phyloP scores from a whole-genome alignment of 2,113 vertebrate genomes.

The Gila orcuttii region DNA sequence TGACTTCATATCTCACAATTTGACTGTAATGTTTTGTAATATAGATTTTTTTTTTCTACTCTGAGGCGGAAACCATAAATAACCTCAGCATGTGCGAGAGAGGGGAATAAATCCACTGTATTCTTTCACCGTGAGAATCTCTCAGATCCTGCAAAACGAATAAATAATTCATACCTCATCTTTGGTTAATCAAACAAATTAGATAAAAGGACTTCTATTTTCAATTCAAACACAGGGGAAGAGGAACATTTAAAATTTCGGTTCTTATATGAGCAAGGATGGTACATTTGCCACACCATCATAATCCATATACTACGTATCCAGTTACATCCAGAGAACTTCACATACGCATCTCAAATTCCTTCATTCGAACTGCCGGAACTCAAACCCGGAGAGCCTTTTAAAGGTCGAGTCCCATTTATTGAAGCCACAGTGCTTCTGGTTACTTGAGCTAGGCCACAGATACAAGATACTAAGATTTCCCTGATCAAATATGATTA shows the following conservation, averaged over 20 bases:
- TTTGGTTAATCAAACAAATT: slow-evolving; percentile 59
- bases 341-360: slow-evolving; percentile 37
- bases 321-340: slow-evolving; percentile 22
- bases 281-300: slow-evolving; percentile 30
- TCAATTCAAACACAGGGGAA: slow-evolving; percentile 33
- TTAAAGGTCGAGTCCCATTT: slow-evolving; percentile 22
- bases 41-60: neutral
- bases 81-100: neutral
- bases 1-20: no score
- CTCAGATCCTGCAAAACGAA: slow-evolving; percentile 35
- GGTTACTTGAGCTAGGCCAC: slow-evolving; percentile 39
- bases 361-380: slow-evolving; percentile 29
- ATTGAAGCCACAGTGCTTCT: slow-evolving; percentile 5
- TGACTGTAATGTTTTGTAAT: no score
- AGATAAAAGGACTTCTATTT: slow-evolving; percentile 53
- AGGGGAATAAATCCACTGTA: neutral
- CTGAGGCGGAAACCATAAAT: neutral
- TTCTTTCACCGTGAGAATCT: slow-evolving; percentile 25
- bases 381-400: slow-evolving; percentile 7
- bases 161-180: slow-evolving; percentile 55
- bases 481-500: slow-evolving; percentile 50
- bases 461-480: slow-evolving; percentile 46
- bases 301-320: slow-evolving; percentile 32
- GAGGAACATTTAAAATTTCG: slow-evolving; percentile 23
- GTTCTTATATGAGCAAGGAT: slow-evolving; percentile 22